A percentile compares a stretch with the other conserved stretches of the same genome.
phyloP scores from a whole-genome alignment of 2,888 invertebrate genomes.

The Drosophila mercatorum region DNA sequence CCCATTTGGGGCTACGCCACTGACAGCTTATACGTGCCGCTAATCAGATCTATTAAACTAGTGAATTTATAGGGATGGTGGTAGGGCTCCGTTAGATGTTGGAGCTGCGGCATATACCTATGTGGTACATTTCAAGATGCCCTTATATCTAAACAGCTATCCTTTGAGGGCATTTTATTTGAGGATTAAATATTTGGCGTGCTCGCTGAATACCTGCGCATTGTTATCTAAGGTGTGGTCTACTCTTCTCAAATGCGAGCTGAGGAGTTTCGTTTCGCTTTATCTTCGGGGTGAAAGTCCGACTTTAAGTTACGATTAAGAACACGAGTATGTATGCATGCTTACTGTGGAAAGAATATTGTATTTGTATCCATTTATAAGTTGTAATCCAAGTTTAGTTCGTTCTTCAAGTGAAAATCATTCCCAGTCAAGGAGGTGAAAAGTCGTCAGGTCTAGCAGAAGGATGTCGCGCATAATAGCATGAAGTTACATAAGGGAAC shows the following conservation, averaged over 20 bases:
- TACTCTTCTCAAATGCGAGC: background rate
- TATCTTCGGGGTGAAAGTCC: too few relatives aligned
- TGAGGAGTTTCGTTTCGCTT: background rate
- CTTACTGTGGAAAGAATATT: background rate
- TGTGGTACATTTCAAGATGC: background rate
- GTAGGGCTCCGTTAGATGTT: slow-evolving; percentile 46
- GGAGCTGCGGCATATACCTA: slow-evolving; percentile 7
- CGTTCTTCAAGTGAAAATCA: background rate
- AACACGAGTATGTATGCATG: background rate
- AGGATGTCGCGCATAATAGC: slow-evolving; percentile 29
- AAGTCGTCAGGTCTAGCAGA: slow-evolving; percentile 7
- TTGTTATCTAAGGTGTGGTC: background rate
- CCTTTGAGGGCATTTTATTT: background rate
- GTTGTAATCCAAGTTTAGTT: background rate
- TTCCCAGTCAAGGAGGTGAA: background rate
- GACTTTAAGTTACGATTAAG: background rate
- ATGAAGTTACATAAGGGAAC: slow-evolving; percentile 67
- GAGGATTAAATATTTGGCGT: background rate
- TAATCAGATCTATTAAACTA: slow-evolving; percentile 78
- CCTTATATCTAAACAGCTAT: background rate
- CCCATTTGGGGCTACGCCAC: slow-evolving; percentile 33
- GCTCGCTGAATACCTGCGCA: background rate
- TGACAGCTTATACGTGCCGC: slow-evolving; percentile 24
- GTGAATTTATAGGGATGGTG: slow-evolving; percentile 77
- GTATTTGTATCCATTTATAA: background rate